Percentiles rank a stretch among this genome's conserved stretches.
Evolutionary conservation across 1,140 invertebrate species (phyloP).

Genomic region (Gerris buenoi): DNA sequence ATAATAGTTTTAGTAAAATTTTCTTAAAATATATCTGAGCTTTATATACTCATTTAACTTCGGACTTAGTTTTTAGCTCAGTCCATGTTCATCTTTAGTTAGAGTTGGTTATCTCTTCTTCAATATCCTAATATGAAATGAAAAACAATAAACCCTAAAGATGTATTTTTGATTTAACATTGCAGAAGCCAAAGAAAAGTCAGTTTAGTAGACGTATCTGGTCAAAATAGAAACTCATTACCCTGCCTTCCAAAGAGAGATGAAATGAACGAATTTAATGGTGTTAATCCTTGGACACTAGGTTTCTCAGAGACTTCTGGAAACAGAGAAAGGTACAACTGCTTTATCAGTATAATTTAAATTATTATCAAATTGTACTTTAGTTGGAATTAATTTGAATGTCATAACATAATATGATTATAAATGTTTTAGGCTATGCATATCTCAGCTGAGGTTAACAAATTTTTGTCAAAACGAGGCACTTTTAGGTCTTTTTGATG

Average conservation of each 20-base stretch:
- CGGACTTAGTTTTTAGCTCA: too few species aligned
- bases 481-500: constrained; percentile 66
- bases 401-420: too few species aligned
- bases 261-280: constrained; percentile 35
- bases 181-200: constrained; percentile 49
- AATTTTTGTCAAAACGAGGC: constrained; percentile 62
- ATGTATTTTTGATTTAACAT: too few species aligned
- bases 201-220: constrained; percentile 66
- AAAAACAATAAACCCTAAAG: too few species aligned
- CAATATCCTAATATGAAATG: too few species aligned
- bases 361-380: background rate
- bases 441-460: constrained; percentile 58
- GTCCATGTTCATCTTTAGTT: too few species aligned
- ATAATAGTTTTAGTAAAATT: too few species aligned
- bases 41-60: too few species aligned
- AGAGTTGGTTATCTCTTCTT: too few species aligned
- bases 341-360: background rate
- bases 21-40: too few species aligned
- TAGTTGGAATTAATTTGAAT: too few species aligned
- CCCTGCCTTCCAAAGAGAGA: constrained; percentile 42
- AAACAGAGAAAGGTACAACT: constrained; percentile 38
- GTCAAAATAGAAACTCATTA: constrained; percentile 48
- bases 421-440: constrained; percentile 37
- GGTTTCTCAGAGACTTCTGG: constrained; percentile 73
- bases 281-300: constrained; percentile 47